A percentile compares a stretch with the other conserved stretches of the same genome.
Evolutionary conservation across 2,113 vertebrate species (phyloP).

Genomic region (Nerophis ophidion): DNA sequence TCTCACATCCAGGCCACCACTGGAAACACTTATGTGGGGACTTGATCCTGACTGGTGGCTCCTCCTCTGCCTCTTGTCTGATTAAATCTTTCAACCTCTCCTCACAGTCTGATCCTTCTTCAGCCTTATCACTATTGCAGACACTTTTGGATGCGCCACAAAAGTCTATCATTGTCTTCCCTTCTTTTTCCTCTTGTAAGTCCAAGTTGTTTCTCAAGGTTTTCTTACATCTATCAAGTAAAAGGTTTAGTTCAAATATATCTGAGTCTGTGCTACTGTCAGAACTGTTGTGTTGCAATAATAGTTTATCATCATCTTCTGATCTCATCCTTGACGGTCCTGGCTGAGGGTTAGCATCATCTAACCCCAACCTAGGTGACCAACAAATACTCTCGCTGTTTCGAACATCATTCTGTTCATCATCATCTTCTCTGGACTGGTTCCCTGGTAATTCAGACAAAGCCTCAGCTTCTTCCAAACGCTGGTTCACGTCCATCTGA

Average conservation of each 20-base stretch:
- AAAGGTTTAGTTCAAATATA: background rate
- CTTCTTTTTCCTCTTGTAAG: background rate
- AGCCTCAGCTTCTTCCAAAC: background rate
- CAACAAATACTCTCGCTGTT: background rate
- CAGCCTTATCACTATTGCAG: background rate
- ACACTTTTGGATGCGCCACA: background rate
- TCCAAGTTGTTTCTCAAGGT: background rate
- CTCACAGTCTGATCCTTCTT: background rate
- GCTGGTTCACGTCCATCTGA: background rate
- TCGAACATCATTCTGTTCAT: background rate
- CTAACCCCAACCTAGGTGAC: background rate
- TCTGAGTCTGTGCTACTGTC: conserved; percentile 4
- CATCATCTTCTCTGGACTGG: background rate
- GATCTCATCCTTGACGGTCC: background rate
- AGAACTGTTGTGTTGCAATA: background rate
- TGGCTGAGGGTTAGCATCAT: background rate
- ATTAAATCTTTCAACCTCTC: conserved; percentile 1
- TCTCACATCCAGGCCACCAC: background rate
- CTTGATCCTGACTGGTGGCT: background rate
- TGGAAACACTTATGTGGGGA: background rate
- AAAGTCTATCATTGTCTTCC: background rate
- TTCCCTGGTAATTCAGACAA: background rate
- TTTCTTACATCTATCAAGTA: background rate
- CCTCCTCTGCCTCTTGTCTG: background rate
- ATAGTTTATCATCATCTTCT: background rate